These are phyloP conservation scores for Pomatorhinus ruficollis DNA, from an alignment of 2,113 vertebrate species.

Conservation along the genomic window DNA sequence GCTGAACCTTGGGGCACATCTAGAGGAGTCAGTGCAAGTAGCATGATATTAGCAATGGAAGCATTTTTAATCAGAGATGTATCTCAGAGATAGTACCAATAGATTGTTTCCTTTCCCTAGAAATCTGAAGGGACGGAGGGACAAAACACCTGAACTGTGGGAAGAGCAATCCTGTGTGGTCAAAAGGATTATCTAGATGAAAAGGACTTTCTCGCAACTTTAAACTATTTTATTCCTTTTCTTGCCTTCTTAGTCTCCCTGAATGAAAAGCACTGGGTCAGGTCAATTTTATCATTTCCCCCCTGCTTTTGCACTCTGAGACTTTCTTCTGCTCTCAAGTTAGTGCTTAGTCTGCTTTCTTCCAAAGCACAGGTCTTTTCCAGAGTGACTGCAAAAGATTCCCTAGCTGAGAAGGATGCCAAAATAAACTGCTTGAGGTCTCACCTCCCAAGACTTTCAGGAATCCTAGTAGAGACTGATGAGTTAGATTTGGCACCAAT, in stretches of 20 bases:
- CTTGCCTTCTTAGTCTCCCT: background rate
- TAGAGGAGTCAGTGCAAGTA: background rate
- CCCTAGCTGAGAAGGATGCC: slow-evolving; percentile 11
- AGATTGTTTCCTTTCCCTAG: background rate
- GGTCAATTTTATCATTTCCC: background rate
- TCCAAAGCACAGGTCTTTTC: background rate
- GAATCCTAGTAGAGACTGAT: slow-evolving; percentile 52
- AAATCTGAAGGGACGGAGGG: background rate
- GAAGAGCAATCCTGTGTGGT: background rate
- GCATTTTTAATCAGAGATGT: background rate
- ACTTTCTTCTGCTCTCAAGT: background rate
- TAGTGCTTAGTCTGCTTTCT: background rate
- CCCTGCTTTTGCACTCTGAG: background rate
- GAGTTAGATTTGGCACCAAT: slow-evolving; percentile 59
- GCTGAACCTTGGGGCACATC: background rate
- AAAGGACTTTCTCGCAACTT: background rate
- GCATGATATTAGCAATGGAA: background rate
- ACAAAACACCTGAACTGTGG: background rate
- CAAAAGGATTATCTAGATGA: background rate
- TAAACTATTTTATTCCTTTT: background rate
- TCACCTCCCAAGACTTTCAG: slow-evolving; percentile 42
- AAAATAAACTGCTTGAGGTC: slow-evolving; percentile 59
- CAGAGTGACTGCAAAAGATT: slow-evolving; percentile 39
- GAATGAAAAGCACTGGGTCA: background rate
- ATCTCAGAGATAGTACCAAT: background rate